These are phyloP conservation scores for Parambassis ranga DNA, from an alignment of 2,797 vertebrate genomes.

Conservation along the genomic window DNA sequence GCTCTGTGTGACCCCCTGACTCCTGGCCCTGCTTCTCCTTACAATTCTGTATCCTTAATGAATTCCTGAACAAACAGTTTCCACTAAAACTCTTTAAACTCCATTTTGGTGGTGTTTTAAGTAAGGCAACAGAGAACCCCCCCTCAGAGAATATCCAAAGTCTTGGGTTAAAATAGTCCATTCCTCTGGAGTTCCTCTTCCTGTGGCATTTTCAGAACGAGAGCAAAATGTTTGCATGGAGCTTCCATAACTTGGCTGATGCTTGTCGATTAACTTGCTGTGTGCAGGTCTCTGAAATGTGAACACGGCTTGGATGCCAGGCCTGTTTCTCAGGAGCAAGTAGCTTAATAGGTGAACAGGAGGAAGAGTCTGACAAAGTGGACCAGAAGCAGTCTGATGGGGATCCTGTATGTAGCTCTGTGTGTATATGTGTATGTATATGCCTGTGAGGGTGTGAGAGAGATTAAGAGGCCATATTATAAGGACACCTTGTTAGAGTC, in stretches of 20 bases:
- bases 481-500: slow-evolving; percentile 62
- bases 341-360: slow-evolving; percentile 72
- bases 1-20: slow-evolving; percentile 30
- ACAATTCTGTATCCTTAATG: slow-evolving; percentile 39
- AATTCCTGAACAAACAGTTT: slow-evolving; percentile 49
- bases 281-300: slow-evolving; percentile 53
- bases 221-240: slow-evolving; percentile 50
- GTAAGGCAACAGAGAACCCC: slow-evolving; percentile 38
- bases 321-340: slow-evolving; percentile 66
- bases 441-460: slow-evolving; percentile 45
- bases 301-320: slow-evolving; percentile 71
- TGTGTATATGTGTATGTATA: slow-evolving; percentile 22
- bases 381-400: slow-evolving; percentile 53
- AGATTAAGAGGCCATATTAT: slow-evolving; percentile 50
- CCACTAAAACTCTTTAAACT: slow-evolving; percentile 37
- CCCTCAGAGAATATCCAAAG: slow-evolving; percentile 50
- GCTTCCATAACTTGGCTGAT: slow-evolving; percentile 45
- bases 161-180: slow-evolving; percentile 46
- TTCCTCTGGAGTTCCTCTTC: slow-evolving; percentile 58
- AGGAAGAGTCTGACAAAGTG: slow-evolving; percentile 45
- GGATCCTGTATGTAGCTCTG: slow-evolving; percentile 37
- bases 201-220: slow-evolving; percentile 43
- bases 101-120: slow-evolving; percentile 29
- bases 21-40: slow-evolving; percentile 24
- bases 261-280: slow-evolving; percentile 56